Conservation (phyloP, 2,888 invertebrate genomes). For the Cryptus viduatorius region DNA sequence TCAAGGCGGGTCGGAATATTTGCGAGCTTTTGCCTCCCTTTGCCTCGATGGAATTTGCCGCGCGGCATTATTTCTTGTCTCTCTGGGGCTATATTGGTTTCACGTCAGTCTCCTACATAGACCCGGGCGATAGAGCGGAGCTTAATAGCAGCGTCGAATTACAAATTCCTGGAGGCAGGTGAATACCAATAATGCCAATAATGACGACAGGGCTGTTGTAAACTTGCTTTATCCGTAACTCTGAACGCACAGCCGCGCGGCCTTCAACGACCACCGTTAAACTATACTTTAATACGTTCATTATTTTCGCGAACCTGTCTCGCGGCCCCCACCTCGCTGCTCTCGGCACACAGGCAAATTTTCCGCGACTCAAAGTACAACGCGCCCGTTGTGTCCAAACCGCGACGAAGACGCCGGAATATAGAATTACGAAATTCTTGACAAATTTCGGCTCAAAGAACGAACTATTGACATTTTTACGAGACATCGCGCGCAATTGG, state of each 20-base stretch:
- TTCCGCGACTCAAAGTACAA: background rate
- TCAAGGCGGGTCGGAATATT: conserved; percentile 6
- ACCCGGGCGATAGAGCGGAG: conserved; percentile 10
- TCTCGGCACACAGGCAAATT: background rate
- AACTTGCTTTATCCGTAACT: background rate
- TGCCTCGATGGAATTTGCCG: conserved; percentile 23
- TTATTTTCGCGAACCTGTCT: background rate
- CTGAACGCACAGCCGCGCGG: background rate
- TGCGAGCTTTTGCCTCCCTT: background rate
- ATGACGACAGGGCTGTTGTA: background rate
- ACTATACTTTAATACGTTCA: conserved; percentile 1
- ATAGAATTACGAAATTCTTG: background rate
- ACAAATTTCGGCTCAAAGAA: background rate
- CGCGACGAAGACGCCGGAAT: background rate
- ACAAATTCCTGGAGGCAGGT: conserved; percentile 50
- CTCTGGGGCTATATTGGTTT: conserved; percentile 15
- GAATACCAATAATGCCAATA: conserved; percentile 36
- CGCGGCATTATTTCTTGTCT: conserved; percentile 20
- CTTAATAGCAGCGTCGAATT: conserved; percentile 39
- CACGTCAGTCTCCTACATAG: background rate
- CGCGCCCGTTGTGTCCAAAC: background rate
- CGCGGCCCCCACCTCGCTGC: background rate
- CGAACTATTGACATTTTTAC: background rate
- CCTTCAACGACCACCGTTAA: background rate
- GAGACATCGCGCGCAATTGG: background rate